Conservation (phyloP, 1,140 invertebrate species). For the Drosophila sp. region DNA sequence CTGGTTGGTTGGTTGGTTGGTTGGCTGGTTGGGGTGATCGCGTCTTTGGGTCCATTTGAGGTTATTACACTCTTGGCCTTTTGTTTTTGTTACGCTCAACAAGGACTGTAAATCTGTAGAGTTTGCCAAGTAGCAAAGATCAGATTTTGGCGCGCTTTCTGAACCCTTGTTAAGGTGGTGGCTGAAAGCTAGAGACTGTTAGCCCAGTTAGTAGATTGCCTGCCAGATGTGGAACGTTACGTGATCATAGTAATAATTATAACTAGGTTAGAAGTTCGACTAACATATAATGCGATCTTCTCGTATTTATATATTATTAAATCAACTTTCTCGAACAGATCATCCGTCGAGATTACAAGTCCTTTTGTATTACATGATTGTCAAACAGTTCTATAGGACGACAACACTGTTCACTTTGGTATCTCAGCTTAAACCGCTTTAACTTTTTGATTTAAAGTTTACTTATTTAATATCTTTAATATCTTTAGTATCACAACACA, state of each 20-base stretch:
- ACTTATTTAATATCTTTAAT: no score
- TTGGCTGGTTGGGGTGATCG: slow-evolving; percentile 24
- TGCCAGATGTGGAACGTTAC: neutral
- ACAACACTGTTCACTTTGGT: no score
- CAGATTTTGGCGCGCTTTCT: slow-evolving; percentile 29
- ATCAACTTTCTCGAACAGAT: no score
- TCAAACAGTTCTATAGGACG: no score
- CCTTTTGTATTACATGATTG: no score
- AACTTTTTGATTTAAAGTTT: no score
- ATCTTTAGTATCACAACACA: no score
- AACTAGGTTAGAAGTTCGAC: no score
- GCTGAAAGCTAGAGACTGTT: neutral
- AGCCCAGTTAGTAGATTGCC: slow-evolving; percentile 2
- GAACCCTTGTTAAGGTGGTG: neutral
- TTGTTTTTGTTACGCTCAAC: slow-evolving; percentile 12
- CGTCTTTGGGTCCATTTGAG: slow-evolving; percentile 55
- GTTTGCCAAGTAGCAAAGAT: neutral
- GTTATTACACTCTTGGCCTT: slow-evolving; percentile 64
- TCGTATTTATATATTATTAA: no score
- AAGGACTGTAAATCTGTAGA: slow-evolving; percentile 37
- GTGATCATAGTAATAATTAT: neutral
- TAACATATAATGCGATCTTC: no score
- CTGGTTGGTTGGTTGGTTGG: slow-evolving; percentile 6
- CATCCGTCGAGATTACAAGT: no score
- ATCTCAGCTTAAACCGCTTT: no score